Base-by-base conservation (phyloP, 1,140 invertebrate genomes). In the Leptopilina boulardi region DNA sequence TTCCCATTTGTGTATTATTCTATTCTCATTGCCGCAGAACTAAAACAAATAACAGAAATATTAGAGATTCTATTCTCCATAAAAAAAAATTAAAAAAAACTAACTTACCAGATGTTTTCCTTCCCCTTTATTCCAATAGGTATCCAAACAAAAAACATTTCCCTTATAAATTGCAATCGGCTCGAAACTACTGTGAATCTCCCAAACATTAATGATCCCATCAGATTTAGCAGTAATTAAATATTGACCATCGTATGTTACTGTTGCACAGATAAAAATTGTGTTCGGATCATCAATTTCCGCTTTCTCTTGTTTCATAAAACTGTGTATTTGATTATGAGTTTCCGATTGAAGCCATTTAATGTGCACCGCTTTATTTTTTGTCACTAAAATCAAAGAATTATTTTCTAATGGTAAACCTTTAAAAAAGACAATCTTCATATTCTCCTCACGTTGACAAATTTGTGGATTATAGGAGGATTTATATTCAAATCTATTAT, bases 201-300 rank as follows among this genome's bases (percentile, higher is more conserved):
- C 80, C 77, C 83, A 86, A 15, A 91, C 83, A 26, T 84, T 88
- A 38, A 91, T 84, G 21, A 84, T 86, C 59, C 88, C 87, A 42
- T 79, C 80, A 0, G 89, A 87, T 77, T 90, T 88, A 15, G 85
- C 87, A 26, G 87, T 80, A 74, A 91, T 85, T 34, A 91, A 78
- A 71, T 87, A 91, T 34, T 87, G 79, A 15, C 86, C 84, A 76
- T 91, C 89, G 38, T 91, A 85, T 11, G 90, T 91, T n/a, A 91
- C 78, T 6, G 87, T 79, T 10, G 89, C 89, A 70, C 86, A 85
- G 26, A 82, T 80, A 38, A 85, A 89, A 82, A 79, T 70, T 13
- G 47, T 72, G 47, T 79, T 74, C 44, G 80, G 41, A 56, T 86
- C 80, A 66, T 85, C 80, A 18, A 87, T 80, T 13, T 73, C 77